Percentiles rank a stretch among this genome's conserved stretches.
Evolutionary conservation across 1,140 invertebrate genomes (phyloP).

Genomic region (Pygmarrhopalites habei): DNA sequence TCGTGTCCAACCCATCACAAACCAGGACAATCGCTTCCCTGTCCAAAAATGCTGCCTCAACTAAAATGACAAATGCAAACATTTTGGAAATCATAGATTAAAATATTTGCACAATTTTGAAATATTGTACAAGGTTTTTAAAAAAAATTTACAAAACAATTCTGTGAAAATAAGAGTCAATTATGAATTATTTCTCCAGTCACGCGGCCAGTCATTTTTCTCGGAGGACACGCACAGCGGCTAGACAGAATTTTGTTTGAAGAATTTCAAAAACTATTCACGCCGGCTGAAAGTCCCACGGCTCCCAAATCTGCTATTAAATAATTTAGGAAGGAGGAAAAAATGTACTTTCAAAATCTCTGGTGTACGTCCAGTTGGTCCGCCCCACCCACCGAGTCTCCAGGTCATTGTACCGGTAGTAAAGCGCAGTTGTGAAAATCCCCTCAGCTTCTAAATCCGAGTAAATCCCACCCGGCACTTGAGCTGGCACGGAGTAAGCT

Average conservation of each 20-base stretch:
- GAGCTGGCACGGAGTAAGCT: constrained; percentile 46
- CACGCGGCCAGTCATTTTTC: too few species aligned
- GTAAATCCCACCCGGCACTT: constrained; percentile 79
- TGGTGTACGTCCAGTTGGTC: constrained; percentile 67
- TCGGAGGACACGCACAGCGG: too few species aligned
- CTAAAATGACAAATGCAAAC: too few species aligned
- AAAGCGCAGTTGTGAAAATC: constrained; percentile 60
- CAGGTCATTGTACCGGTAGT: constrained; percentile 69
- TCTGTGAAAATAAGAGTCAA: neutral
- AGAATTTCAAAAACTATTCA: too few species aligned
- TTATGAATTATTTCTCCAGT: too few species aligned
- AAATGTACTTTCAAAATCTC: constrained; percentile 42
- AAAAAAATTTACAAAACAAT: neutral
- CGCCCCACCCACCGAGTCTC: constrained; percentile 71
- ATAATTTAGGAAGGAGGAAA: too few species aligned
- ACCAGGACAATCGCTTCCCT: constrained; percentile 48
- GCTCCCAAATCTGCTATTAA: too few species aligned
- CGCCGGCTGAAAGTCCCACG: too few species aligned
- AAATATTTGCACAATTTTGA: constrained; percentile 39
- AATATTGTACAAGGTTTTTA: neutral
- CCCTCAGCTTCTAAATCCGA: constrained; percentile 59
- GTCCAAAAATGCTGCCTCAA: neutral
- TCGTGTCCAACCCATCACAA: constrained; percentile 80
- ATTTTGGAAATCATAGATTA: constrained; percentile 44
- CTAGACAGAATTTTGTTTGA: too few species aligned